Conservation (phyloP, 1,140 invertebrate genomes). For the Drosophila sucinea region DNA sequence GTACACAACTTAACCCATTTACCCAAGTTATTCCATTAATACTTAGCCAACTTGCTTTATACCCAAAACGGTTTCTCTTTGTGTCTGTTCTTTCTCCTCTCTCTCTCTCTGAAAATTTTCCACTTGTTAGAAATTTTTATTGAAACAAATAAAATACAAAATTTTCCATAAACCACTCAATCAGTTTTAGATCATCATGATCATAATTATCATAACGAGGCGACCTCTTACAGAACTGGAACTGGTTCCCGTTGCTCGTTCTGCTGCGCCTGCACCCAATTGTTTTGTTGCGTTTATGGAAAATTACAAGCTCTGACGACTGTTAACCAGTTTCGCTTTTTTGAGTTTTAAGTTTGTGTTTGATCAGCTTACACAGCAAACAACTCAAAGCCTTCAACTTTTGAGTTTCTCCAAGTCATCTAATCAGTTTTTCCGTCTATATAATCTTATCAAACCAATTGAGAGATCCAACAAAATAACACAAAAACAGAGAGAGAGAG, state of each 20-base stretch:
- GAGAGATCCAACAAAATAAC: conserved; percentile 26
- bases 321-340: conserved; percentile 59
- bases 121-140: neutral
- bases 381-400: conserved; percentile 31
- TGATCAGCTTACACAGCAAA: conserved; percentile 22
- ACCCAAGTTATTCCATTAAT: no score
- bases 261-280: conserved; percentile 49
- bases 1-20: no score
- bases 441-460: conserved; percentile 60
- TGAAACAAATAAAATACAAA: conserved; percentile 8
- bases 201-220: conserved; percentile 29
- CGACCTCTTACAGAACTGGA: conserved; percentile 71
- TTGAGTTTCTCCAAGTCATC: conserved; percentile 22
- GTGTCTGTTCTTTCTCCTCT: neutral
- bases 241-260: conserved; percentile 15
- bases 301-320: conserved; percentile 52
- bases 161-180: conserved; percentile 37
- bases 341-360: conserved; percentile 18
- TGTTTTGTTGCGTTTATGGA: conserved; percentile 41
- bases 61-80: neutral
- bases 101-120: neutral
- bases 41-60: no score
- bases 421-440: conserved; percentile 34
- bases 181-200: neutral
- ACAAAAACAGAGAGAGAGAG: conserved; percentile 16